Evolutionary conservation across 2,888 invertebrate species (phyloP), one percentile per base, ranked within the genome.

Genomic region (Cremastobaeus sp.): DNA sequence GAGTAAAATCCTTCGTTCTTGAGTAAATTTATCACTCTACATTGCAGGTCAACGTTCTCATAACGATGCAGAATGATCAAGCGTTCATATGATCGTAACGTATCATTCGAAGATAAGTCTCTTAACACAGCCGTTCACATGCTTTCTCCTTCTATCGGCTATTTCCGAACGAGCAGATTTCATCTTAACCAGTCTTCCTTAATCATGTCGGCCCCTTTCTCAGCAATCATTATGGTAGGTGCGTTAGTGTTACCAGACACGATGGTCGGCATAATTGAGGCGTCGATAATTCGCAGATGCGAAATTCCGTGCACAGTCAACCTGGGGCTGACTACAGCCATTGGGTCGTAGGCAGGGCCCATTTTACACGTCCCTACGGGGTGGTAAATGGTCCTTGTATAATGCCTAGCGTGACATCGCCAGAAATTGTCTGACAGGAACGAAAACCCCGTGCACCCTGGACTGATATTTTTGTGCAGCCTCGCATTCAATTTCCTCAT

Each of bases 281-380:
- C 94, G 84, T 96, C 96, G 1, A 95, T 91, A 0, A 96, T 93
- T 21, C 96, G 89, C 3, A 96, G 88, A 3, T 91, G 90, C 9
- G 88, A 86, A 0, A 95, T 88, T 0, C 94, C 95, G 76, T 92
- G 90, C 0, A 94, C 92, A 82, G 88, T 89, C 9, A 95, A 84
- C 55, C 93, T 89, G 0, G 92, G 88, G 86, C 95, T 92, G 0
- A 95, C 94, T 0, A 95, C 95, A 0, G 92, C 91, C 41, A 88
- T 84, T 0, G 88, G 88, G 78, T 92, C 91, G 17, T 88, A 83
- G 0, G 86, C 83, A 0, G 93, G 92, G 0, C 94, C 94, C 95
- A 95, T 95, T 83, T 94, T 94, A 73, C 93, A 93, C 0, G 95
- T 95, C 1, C 95, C 94, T 0, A 92, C 92, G 0, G 94, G 95